Conservation (phyloP, 2,888 invertebrate genomes). For the Hydraecia micacea region DNA sequence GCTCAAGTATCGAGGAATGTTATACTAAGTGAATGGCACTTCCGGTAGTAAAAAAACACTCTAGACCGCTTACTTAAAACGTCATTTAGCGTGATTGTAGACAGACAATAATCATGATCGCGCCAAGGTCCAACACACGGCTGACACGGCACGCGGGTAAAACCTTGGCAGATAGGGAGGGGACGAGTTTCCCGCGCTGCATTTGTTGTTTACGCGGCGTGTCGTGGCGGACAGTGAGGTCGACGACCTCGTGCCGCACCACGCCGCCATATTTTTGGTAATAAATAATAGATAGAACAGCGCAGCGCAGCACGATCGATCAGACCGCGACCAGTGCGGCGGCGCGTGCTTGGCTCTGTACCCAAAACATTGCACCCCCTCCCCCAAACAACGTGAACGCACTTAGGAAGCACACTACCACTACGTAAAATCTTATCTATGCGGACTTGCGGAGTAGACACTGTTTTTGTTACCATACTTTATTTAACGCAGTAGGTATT, state of each 20-base stretch:
- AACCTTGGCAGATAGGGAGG: constrained; percentile 74
- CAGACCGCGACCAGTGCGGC: constrained; percentile 81
- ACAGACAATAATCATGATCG: constrained; percentile 41
- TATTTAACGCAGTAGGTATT: not conserved
- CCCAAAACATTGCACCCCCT: constrained; percentile 84
- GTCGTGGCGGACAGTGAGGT: constrained; percentile 77
- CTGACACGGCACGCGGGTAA: constrained; percentile 57
- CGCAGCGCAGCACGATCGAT: constrained; percentile 86
- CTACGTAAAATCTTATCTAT: constrained; percentile 52
- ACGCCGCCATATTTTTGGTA: constrained; percentile 88
- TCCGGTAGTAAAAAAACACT: constrained; percentile 44
- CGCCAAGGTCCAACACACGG: constrained; percentile 55
- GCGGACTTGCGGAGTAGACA: constrained; percentile 23
- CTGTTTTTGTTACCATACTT: constrained; percentile 16
- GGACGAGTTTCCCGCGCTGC: constrained; percentile 83
- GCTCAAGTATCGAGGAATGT: not conserved
- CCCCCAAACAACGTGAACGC: constrained; percentile 58
- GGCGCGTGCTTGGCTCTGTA: constrained; percentile 78
- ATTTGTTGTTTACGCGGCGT: constrained; percentile 85
- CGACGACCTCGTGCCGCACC: constrained; percentile 84
- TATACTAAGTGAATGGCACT: constrained; percentile 19
- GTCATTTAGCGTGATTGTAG: constrained; percentile 18
- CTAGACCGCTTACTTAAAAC: constrained; percentile 30
- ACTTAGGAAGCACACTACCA: constrained; percentile 62
- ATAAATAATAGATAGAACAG: constrained; percentile 88